phyloP scores from a whole-genome alignment of 1,140 invertebrate species.

The Polypedilum vanderplanki region DNA sequence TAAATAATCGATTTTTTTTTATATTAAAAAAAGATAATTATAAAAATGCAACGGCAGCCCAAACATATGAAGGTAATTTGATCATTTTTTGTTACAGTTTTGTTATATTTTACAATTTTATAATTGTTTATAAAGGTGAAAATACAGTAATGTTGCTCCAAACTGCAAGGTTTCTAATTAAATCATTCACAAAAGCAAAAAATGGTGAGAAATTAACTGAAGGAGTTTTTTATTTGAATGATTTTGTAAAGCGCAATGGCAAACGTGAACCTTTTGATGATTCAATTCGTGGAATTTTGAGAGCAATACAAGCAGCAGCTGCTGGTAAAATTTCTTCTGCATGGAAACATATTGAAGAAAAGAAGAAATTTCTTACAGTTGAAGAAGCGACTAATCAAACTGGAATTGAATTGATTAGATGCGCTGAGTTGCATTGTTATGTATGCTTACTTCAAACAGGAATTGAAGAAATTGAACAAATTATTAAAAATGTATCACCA shows the following conservation, averaged over 20 bases:
- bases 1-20: no score
- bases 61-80: conserved; percentile 92
- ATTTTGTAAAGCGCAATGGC: conserved; percentile 41
- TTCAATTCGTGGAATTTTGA: conserved; percentile 54
- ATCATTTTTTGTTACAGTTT: no score
- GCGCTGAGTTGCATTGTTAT: conserved; percentile 73
- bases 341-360: conserved; percentile 57
- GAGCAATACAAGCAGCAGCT: conserved; percentile 60
- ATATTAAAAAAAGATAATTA: conserved; percentile 80
- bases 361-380: conserved; percentile 48
- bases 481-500: conserved; percentile 51
- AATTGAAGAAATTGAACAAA: conserved; percentile 47
- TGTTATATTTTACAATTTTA: no score
- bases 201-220: conserved; percentile 51
- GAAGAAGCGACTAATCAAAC: conserved; percentile 81
- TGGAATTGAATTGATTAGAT: conserved; percentile 67
- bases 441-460: conserved; percentile 64
- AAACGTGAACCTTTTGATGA: conserved; percentile 53
- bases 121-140: conserved; percentile 95
- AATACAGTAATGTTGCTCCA: conserved; percentile 88
- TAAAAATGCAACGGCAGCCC: conserved; percentile 70
- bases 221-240: conserved; percentile 60
- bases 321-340: conserved; percentile 65
- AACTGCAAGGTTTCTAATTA: conserved; percentile 72
- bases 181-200: conserved; percentile 58